A percentile compares a stretch with the other conserved stretches of the same genome.
phyloP scores from a whole-genome alignment of 1,140 invertebrate genomes.

The Heterodera carotae region DNA sequence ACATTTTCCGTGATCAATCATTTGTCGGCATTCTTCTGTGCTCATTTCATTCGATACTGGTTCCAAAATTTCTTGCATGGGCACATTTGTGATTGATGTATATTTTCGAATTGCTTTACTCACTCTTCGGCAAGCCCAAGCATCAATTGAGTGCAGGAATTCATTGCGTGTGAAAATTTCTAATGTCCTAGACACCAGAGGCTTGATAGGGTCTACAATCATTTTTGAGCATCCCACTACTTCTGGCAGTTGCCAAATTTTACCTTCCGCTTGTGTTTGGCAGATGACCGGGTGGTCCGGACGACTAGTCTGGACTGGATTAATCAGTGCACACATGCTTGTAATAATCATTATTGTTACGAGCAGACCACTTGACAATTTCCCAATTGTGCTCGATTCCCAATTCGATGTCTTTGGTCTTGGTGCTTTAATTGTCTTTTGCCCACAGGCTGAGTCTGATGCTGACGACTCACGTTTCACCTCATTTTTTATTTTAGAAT shows the following conservation, averaged over 20 bases:
- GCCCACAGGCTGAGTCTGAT: background rate
- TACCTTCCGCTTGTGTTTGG: background rate
- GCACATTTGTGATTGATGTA: background rate
- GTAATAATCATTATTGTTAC: background rate
- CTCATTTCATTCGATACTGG: background rate
- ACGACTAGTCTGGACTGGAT: background rate
- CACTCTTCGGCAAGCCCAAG: conserved; percentile 1
- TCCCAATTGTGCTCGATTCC: background rate
- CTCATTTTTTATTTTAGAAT: background rate
- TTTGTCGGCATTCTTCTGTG: conserved; percentile 1
- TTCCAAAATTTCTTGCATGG: background rate
- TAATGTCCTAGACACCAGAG: background rate
- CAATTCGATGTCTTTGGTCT: background rate
- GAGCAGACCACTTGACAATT: background rate
- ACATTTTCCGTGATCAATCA: conserved; percentile 5
- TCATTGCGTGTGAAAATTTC: conserved; percentile 3
- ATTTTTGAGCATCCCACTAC: background rate
- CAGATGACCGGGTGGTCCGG: background rate
- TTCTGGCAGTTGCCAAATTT: background rate
- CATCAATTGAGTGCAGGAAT: background rate
- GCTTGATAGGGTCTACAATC: background rate
- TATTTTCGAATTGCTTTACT: background rate
- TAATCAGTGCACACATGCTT: background rate
- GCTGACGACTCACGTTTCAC: too few relatives aligned
- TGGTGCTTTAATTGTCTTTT: background rate